phyloP scores from a whole-genome alignment of 2,797 vertebrate species.

The Neopelma chrysocephalum region DNA sequence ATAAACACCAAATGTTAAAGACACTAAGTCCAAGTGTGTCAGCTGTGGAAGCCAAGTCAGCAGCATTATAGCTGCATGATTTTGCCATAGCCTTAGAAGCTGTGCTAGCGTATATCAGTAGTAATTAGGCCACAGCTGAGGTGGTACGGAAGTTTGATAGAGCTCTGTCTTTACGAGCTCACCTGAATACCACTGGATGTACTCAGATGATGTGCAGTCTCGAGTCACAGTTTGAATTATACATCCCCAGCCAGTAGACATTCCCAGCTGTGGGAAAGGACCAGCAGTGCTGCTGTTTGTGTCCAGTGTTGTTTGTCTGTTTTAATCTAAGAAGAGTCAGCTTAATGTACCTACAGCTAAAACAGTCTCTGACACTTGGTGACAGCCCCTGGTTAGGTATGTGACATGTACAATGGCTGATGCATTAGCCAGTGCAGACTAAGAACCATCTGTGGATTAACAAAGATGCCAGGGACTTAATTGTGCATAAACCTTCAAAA shows the following conservation, averaged over 20 bases:
- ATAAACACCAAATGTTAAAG: not conserved
- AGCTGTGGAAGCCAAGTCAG: not conserved
- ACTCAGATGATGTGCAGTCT: not conserved
- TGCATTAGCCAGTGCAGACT: not conserved
- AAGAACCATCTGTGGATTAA: slow-evolving; percentile 39
- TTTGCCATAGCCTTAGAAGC: not conserved
- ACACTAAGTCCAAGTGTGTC: not conserved
- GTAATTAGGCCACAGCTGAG: not conserved
- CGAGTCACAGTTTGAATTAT: not conserved
- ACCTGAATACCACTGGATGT: not conserved
- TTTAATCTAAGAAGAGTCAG: not conserved
- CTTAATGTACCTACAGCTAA: not conserved
- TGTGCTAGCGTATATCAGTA: not conserved
- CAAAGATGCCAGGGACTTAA: slow-evolving; percentile 18
- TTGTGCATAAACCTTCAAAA: slow-evolving; percentile 48
- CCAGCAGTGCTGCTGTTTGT: not conserved
- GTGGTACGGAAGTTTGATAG: not conserved
- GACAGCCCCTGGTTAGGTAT: not conserved
- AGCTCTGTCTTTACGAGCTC: not conserved
- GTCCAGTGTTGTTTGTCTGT: not conserved
- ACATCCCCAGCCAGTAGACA: fast-evolving
- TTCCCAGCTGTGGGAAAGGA: not conserved
- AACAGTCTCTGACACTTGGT: not conserved
- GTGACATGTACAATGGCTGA: not conserved
- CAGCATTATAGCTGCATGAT: not conserved